Evolutionary conservation across 2,888 invertebrate genomes (phyloP).

Genomic region (Andrena minutula): DNA sequence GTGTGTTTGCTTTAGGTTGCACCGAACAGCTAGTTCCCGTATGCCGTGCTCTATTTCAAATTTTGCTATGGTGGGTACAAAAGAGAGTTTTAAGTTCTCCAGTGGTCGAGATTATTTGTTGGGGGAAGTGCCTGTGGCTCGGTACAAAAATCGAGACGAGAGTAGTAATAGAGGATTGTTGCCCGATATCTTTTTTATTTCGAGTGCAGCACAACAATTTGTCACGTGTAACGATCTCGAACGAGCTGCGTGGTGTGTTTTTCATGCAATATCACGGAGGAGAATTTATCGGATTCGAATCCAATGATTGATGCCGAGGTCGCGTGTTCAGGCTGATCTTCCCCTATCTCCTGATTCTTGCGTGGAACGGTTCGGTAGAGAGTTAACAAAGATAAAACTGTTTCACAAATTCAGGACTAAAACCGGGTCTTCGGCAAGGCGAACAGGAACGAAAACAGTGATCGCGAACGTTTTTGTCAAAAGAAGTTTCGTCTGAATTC

Average conservation of each 20-base stretch:
- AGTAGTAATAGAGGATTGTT: not conserved
- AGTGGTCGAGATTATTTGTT: not conserved
- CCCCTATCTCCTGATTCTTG: constrained; percentile 4
- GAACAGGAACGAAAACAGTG: too few relatives aligned
- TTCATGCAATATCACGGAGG: constrained; percentile 24
- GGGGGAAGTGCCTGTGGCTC: not conserved
- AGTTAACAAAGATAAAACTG: constrained; percentile 13
- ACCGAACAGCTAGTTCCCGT: not conserved
- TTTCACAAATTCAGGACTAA: not conserved
- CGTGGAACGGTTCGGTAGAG: not conserved
- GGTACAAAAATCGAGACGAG: not conserved
- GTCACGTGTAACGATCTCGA: constrained; percentile 26
- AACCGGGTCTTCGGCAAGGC: not conserved
- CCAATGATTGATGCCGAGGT: constrained; percentile 36
- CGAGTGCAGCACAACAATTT: constrained; percentile 26
- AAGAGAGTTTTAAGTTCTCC: too few relatives aligned
- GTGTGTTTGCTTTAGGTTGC: not conserved
- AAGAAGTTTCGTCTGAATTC: too few relatives aligned
- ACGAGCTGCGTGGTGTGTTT: constrained; percentile 12
- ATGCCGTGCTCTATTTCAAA: not conserved
- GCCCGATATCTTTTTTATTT: constrained; percentile 12
- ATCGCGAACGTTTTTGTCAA: too few relatives aligned
- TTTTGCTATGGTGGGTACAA: not conserved
- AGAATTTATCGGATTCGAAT: constrained; percentile 47
- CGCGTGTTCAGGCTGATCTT: constrained; percentile 20